Conservation (phyloP, 2,113 vertebrate genomes). For the Phyllostomus hastatus region DNA sequence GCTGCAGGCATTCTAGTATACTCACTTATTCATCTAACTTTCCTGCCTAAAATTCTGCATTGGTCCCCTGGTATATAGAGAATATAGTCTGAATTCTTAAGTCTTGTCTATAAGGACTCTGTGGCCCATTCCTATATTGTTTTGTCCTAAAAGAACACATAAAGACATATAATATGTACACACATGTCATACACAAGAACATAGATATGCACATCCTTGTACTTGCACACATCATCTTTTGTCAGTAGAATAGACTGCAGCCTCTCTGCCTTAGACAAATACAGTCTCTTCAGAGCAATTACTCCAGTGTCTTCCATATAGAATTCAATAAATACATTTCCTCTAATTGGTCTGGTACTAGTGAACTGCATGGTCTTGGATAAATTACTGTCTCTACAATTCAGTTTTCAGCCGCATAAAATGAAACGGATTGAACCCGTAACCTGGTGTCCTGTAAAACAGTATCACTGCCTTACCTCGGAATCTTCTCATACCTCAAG, state of each 20-base stretch:
- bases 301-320: not conserved
- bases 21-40: not conserved
- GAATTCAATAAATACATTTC: not conserved
- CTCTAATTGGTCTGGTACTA: not conserved
- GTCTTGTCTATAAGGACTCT: not conserved
- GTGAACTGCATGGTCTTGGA: not conserved
- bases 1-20: not conserved
- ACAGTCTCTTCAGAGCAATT: not conserved
- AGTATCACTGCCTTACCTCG: not conserved
- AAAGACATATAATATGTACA: not conserved
- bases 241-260: not conserved
- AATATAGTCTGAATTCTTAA: not conserved
- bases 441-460: not conserved
- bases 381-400: not conserved
- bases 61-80: not conserved
- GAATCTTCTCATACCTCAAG: not conserved
- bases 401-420: not conserved
- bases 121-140: not conserved
- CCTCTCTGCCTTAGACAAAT: not conserved
- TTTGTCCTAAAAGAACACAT: not conserved
- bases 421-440: not conserved
- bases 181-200: not conserved
- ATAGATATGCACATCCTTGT: not conserved
- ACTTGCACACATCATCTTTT: not conserved
- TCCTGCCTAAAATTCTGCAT: not conserved